Conservation (phyloP, 2,797 vertebrate species). For the Lateolabrax maculatus region DNA sequence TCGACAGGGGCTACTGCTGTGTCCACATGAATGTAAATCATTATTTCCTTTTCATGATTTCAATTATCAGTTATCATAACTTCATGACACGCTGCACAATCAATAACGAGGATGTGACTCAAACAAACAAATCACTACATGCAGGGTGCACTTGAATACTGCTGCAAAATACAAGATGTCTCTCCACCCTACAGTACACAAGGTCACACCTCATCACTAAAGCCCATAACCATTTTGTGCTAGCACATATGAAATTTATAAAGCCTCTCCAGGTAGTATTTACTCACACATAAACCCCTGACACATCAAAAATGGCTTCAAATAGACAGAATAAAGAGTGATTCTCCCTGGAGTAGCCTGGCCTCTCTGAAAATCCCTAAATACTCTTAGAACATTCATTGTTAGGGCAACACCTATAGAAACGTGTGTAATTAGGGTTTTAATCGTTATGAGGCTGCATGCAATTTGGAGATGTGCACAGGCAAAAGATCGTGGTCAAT, state of each 20-base stretch:
- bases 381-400: neutral
- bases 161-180: conserved; percentile 7
- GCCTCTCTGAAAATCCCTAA: neutral
- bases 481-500: conserved; percentile 9
- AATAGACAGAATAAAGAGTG: conserved; percentile 16
- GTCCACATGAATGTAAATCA: neutral
- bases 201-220: neutral
- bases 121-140: neutral
- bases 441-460: conserved; percentile 9
- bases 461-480: neutral
- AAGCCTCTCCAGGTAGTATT: conserved; percentile 33
- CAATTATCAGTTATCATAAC: neutral
- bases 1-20: neutral
- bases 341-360: conserved; percentile 4
- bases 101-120: neutral
- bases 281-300: conserved; percentile 31
- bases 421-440: conserved; percentile 17
- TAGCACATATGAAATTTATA: conserved; percentile 35
- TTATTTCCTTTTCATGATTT: neutral
- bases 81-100: conserved; percentile 1
- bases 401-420: neutral
- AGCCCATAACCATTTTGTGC: conserved; percentile 33
- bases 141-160: neutral
- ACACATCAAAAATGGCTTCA: conserved; percentile 44
- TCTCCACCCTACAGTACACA: neutral